phyloP scores from a whole-genome alignment of 2,797 vertebrate genomes.

The Ceyx erithaca region DNA sequence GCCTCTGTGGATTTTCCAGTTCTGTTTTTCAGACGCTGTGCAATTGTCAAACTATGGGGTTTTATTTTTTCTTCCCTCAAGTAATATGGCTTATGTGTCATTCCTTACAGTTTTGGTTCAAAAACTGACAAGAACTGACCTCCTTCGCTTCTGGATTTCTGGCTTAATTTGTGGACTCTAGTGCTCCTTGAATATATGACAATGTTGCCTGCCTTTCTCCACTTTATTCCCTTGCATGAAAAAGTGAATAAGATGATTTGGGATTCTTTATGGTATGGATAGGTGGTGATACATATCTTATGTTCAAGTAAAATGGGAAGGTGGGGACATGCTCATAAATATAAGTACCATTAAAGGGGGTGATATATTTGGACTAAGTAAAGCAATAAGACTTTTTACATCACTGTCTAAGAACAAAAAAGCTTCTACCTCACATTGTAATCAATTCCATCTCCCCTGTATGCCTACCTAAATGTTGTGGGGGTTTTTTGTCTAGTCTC shows the following conservation, averaged over 20 bases:
- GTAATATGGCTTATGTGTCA: background rate
- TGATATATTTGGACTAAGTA: background rate
- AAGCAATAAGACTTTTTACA: background rate
- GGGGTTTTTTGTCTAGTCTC: background rate
- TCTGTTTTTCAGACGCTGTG: constrained; percentile 33
- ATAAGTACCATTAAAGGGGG: background rate
- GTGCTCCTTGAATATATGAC: background rate
- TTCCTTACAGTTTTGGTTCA: background rate
- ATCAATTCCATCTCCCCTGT: background rate
- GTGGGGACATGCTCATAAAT: background rate
- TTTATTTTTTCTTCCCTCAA: background rate
- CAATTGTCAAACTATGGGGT: background rate
- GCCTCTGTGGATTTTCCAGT: constrained; percentile 61
- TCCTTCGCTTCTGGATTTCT: background rate
- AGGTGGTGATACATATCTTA: background rate
- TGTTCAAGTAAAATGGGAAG: background rate
- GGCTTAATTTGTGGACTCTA: background rate
- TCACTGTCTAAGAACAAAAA: background rate
- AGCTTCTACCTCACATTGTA: fast-evolving
- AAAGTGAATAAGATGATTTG: background rate
- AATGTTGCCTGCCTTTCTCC: background rate
- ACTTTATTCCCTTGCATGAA: background rate
- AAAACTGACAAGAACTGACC: background rate
- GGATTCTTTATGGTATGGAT: background rate
- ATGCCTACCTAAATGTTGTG: background rate